Evolutionary conservation across 2,113 vertebrate genomes (phyloP), one percentile per base, ranked within the genome.

Genomic region (Pygoscelis adeliae): DNA sequence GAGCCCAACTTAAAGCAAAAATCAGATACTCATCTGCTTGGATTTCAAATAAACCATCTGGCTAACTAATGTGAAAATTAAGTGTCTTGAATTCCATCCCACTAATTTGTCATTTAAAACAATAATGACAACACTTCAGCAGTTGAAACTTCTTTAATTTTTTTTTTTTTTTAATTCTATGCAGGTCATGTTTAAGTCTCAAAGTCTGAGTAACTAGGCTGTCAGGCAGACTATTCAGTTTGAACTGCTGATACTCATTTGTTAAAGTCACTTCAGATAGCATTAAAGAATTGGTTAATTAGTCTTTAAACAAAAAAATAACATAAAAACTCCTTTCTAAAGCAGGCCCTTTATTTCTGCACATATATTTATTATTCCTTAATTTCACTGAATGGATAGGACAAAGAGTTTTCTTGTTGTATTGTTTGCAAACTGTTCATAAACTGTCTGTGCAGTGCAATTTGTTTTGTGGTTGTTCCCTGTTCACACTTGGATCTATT

Each of bases 41-140:
- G 86, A 89, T 90, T 93, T 70, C 96, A 93, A 92, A 93, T 87
- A 95, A 97, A 90, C 94, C 85, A 96, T 84, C 70, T 89, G 86
- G 82, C 79, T 90, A 80, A 77, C 66, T 65, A 82, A 93, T 87
- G 78, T 96, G 87, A 91, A 82, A 96, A 88, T 93, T 85, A 93
- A 71, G 67, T 95, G 67, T 87, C 87, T 94, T 97, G 91, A 95
- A 94, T 93, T 95, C n/a, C 15, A 52, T 94, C 83, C 89, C 53
- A 79, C 30, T 87, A 91, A 93, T 95, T 87, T 93, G 77, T 96
- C 83, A 91, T 87, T 89, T 96, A 82, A 87, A 94, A 91, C n/a
- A 93, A 89, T 72, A 96, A 76, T 83, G 76, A 89, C 92, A 93
- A 71, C 66, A 53, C 44, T 91, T 96, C 20, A 72, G 44, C 63